phyloP scores from a whole-genome alignment of 2,113 vertebrate genomes.

The Scopus umbretta region DNA sequence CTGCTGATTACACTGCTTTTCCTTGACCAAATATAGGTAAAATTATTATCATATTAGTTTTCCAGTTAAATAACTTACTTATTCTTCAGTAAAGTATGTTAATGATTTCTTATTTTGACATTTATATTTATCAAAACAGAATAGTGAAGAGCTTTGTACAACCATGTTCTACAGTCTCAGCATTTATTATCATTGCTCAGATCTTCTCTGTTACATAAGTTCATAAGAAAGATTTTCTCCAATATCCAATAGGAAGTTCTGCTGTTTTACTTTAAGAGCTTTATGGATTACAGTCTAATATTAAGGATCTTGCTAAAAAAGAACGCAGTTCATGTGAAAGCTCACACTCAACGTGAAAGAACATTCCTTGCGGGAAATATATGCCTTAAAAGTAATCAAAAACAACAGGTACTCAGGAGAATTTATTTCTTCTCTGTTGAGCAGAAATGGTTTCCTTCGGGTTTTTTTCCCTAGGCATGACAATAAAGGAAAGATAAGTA shows the following conservation, averaged over 20 bases:
- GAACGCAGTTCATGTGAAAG: rapidly evolving
- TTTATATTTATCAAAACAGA: neutral
- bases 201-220: neutral
- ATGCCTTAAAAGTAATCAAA: neutral
- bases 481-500: neutral
- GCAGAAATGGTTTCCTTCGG: neutral
- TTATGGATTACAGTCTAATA: neutral
- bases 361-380: neutral
- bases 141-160: neutral
- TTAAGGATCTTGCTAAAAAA: neutral
- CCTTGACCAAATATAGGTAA: neutral
- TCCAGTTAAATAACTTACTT: neutral
- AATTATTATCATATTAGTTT: neutral
- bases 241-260: neutral
- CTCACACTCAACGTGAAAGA: neutral
- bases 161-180: neutral
- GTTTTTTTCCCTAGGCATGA: neutral
- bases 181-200: neutral
- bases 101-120: neutral
- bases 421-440: neutral
- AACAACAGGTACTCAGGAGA: neutral
- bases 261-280: neutral
- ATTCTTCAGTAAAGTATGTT: neutral
- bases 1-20: neutral
- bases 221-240: neutral